A percentile compares a stretch with the other conserved stretches of the same genome.
phyloP scores from a whole-genome alignment of 2,888 invertebrate genomes.

The Reticulitermes lucifugus region DNA sequence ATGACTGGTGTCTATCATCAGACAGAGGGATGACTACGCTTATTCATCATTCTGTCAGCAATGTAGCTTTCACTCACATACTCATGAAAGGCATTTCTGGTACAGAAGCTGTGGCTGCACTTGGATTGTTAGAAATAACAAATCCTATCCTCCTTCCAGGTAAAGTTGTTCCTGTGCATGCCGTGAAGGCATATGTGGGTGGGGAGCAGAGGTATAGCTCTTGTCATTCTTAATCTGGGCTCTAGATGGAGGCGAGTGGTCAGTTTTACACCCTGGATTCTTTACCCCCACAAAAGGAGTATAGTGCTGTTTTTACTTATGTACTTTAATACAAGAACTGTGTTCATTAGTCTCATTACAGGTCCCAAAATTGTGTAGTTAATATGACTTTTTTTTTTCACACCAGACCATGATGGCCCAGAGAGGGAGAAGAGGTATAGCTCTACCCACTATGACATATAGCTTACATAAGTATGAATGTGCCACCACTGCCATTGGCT shows the following conservation, averaged over 20 bases:
- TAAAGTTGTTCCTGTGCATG: constrained; percentile 70
- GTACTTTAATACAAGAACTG: background rate
- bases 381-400: background rate
- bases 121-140: constrained; percentile 71
- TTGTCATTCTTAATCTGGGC: too few species aligned
- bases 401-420: background rate
- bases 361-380: background rate
- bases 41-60: constrained; percentile 68
- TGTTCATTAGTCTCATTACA: background rate
- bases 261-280: background rate
- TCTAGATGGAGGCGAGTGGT: too few species aligned
- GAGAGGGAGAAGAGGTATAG: background rate
- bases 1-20: constrained; percentile 70
- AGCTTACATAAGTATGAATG: background rate
- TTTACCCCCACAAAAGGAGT: background rate
- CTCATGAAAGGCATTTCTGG: constrained; percentile 63
- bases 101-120: constrained; percentile 58
- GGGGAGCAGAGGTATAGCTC: too few species aligned
- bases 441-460: background rate
- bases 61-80: constrained; percentile 67
- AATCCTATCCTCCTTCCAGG: constrained; percentile 70
- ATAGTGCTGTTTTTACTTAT: background rate
- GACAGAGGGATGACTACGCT: constrained; percentile 68
- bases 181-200: constrained; percentile 60
- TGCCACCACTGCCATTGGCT: background rate